These are phyloP conservation scores for Lucilia sericata DNA, from an alignment of 1,140 invertebrate genomes.

Conservation along the genomic window DNA sequence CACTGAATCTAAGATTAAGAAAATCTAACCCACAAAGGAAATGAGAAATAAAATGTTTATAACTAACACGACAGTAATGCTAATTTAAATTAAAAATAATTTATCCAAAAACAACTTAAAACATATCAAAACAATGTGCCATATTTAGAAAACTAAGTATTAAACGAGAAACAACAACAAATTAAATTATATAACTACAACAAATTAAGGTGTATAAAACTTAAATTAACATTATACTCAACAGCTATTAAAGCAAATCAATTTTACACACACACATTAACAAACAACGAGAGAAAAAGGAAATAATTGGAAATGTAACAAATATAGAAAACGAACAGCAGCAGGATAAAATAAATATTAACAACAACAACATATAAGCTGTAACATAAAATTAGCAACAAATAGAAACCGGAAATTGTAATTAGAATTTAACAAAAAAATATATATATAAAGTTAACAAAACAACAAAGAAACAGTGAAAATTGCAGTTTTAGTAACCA, in stretches of 20 bases:
- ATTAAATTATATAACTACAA: background rate
- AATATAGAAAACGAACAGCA: background rate
- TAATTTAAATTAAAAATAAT: background rate
- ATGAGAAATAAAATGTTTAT: background rate
- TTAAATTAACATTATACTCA: background rate
- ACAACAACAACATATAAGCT: background rate
- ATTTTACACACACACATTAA: background rate
- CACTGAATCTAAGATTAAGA: background rate
- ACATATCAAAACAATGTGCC: constrained; percentile 42
- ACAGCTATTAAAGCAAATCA: background rate
- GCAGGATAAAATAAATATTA: background rate
- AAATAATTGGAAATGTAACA: background rate
- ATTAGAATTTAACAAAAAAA: constrained; percentile 24
- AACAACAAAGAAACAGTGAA: background rate
- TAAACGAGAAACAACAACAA: background rate
- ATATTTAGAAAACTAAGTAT: constrained; percentile 27
- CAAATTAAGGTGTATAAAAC: too few species aligned
- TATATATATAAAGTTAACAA: background rate
- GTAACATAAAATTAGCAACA: background rate
- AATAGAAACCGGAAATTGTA: constrained; percentile 15
- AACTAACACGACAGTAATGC: background rate
- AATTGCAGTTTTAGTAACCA: background rate
- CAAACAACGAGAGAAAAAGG: background rate
- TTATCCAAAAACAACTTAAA: background rate
- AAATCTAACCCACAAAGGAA: constrained; percentile 4